Evolutionary conservation across 2,113 vertebrate species (phyloP).

Genomic region (Gambusia affinis): DNA sequence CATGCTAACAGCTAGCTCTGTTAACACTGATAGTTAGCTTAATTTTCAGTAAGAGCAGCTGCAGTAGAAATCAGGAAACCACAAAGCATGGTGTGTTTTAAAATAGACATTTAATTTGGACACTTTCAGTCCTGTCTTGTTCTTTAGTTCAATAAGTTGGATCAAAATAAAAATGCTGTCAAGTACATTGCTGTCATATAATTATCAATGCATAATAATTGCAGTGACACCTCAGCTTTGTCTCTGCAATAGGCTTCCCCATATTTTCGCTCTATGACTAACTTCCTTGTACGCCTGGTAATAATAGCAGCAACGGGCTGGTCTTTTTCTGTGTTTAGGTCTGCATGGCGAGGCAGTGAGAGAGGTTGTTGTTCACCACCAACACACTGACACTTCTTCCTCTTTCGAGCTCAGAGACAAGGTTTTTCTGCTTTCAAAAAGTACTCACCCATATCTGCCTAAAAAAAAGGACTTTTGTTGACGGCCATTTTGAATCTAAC

Average conservation of each 20-base stretch:
- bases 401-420: background rate
- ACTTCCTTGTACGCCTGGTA: constrained; percentile 38
- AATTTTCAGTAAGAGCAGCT: too few relatives aligned
- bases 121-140: background rate
- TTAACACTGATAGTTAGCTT: background rate
- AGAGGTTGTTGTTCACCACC: constrained; percentile 5
- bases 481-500: background rate
- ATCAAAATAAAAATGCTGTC: background rate
- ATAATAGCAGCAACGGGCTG: constrained; percentile 12
- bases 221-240: background rate
- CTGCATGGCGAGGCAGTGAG: constrained; percentile 1
- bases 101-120: background rate
- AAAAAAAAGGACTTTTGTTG: background rate
- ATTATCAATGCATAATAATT: background rate
- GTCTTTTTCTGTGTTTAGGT: background rate
- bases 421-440: background rate
- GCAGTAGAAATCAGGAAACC: too few relatives aligned
- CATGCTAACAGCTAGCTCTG: background rate
- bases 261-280: background rate
- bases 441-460: background rate
- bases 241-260: background rate
- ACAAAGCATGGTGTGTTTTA: background rate
- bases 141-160: background rate
- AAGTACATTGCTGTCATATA: background rate
- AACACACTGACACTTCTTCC: constrained; percentile 24